Evolutionary conservation across 2,797 vertebrate species (phyloP).

Genomic region (Thamnophis elegans): DNA sequence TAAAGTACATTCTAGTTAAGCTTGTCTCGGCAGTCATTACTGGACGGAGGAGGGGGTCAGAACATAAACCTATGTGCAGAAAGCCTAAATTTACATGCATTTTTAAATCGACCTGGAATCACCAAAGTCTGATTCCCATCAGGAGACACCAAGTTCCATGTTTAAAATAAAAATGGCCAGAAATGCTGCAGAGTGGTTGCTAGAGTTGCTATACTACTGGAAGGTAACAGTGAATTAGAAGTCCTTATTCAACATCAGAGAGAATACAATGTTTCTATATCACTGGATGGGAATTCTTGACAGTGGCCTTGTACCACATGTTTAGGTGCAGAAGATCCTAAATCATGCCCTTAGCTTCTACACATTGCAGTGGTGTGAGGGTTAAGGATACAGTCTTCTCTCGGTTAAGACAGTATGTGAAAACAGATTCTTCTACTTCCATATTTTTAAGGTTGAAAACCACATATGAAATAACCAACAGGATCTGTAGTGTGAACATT

Average conservation of each 20-base stretch:
- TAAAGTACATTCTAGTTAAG: no score
- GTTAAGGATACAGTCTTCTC: background rate
- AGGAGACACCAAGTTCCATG: background rate
- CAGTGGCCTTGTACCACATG: background rate
- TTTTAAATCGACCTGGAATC: background rate
- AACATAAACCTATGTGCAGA: background rate
- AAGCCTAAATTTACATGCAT: background rate
- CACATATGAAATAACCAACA: background rate
- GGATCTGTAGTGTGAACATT: background rate
- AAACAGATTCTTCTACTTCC: background rate
- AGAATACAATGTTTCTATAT: background rate
- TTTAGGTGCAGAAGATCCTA: background rate
- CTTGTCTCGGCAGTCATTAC: no score
- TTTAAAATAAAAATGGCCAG: no score
- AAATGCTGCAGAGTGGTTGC: background rate
- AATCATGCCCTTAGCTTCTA: background rate
- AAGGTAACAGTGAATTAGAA: background rate
- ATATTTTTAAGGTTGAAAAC: background rate
- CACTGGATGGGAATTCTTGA: background rate
- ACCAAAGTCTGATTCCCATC: background rate
- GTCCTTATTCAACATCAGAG: background rate
- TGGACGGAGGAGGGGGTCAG: no score
- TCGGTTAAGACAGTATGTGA: background rate
- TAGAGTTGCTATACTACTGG: background rate
- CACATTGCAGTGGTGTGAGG: background rate